Conservation (phyloP, 2,888 invertebrate species). For the Incurvaria masculella region DNA sequence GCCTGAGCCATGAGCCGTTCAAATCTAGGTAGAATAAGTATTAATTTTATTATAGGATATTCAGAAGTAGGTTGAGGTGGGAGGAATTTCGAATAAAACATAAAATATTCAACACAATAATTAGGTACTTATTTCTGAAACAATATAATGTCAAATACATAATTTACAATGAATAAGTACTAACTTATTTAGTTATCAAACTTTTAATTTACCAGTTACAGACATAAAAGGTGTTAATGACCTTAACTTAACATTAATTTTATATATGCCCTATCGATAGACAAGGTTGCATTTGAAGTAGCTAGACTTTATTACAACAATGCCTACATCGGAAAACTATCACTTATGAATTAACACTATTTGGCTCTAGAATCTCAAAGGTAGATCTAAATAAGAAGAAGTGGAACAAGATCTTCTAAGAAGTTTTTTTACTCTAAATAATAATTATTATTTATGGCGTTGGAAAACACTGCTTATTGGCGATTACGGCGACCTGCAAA, state of each 20-base stretch:
- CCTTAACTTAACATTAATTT: not conserved
- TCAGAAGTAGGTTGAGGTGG: no score
- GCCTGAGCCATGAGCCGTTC: no score
- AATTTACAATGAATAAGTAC: slow-evolving; percentile 19
- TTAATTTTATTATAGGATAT: no score
- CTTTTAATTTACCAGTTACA: slow-evolving; percentile 28
- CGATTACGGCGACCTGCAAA: slow-evolving; percentile 49
- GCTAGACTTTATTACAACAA: no score
- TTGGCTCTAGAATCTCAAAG: slow-evolving; percentile 53
- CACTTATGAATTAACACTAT: slow-evolving; percentile 24
- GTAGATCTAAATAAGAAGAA: slow-evolving; percentile 32
- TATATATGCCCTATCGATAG: no score
- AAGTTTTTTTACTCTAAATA: slow-evolving; percentile 25
- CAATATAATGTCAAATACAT: no score
- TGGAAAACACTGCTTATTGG: slow-evolving; percentile 30
- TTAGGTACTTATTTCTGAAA: no score
- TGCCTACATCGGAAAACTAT: no score
- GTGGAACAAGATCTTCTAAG: slow-evolving; percentile 26
- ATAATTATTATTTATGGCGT: slow-evolving; percentile 23
- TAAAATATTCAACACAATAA: no score
- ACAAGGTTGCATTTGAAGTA: no score
- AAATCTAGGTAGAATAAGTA: no score
- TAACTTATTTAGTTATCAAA: slow-evolving; percentile 41
- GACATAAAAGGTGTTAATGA: slow-evolving; percentile 22
- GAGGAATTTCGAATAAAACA: no score